Conservation (phyloP, 2,113 vertebrate species). For the Erpornis zantholeuca region DNA sequence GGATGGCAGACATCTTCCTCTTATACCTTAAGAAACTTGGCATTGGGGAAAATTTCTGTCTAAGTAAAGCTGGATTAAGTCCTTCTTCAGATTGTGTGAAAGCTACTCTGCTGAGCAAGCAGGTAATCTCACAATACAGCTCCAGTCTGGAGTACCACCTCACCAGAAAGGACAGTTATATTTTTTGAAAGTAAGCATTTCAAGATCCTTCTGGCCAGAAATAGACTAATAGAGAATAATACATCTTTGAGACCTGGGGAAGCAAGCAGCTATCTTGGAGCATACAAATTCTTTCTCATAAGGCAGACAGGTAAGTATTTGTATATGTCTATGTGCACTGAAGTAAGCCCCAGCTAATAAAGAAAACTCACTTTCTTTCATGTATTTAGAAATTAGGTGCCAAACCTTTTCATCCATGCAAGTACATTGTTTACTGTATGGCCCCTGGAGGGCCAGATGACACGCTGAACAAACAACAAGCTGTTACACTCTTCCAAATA, state of each 20-base stretch:
- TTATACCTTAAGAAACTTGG: background rate
- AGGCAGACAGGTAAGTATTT: background rate
- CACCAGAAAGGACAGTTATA: background rate
- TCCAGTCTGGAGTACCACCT: background rate
- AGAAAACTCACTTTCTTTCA: background rate
- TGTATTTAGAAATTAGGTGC: background rate
- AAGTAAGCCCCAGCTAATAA: background rate
- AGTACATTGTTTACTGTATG: background rate
- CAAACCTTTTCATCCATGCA: background rate
- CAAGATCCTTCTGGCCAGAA: background rate
- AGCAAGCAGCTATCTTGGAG: background rate
- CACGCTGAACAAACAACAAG: background rate
- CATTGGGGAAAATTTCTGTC: background rate
- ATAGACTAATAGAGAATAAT: background rate
- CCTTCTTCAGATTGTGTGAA: background rate
- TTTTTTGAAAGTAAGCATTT: background rate
- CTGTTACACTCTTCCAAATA: background rate
- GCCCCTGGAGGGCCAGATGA: background rate
- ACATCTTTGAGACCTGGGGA: background rate
- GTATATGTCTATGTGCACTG: accelerated
- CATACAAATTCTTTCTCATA: background rate
- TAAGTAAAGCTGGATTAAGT: background rate
- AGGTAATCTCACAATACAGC: background rate
- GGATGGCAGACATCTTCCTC: background rate
- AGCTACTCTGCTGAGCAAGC: background rate